phyloP scores from a whole-genome alignment of 2,888 invertebrate species.

The Ctena decussata region DNA sequence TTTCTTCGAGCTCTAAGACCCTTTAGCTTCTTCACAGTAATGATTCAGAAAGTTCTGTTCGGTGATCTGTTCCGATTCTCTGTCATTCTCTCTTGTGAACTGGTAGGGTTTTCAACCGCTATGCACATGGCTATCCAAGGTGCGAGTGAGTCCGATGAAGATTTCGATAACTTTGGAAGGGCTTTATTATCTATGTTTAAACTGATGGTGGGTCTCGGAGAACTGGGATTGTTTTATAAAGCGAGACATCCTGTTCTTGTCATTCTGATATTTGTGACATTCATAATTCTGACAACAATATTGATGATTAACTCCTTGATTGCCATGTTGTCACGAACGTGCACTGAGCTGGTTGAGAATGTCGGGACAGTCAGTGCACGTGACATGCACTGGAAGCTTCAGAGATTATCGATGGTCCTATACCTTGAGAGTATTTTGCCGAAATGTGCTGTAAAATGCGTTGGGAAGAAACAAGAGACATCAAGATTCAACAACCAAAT shows the following conservation, averaged over 20 bases:
- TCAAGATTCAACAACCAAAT: conserved; percentile 34
- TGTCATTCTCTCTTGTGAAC: conserved; percentile 68
- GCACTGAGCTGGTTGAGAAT: conserved; percentile 66
- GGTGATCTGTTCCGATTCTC: conserved; percentile 71
- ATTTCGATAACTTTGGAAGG: conserved; percentile 50
- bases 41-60: conserved; percentile 73
- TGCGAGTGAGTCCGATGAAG: conserved; percentile 25
- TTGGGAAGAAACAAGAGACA: conserved; percentile 23
- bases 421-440: conserved; percentile 64
- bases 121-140: conserved; percentile 73
- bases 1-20: conserved; percentile 70
- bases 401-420: conserved; percentile 61
- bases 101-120: conserved; percentile 73
- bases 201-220: conserved; percentile 74
- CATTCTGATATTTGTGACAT: conserved; percentile 64
- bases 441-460: conserved; percentile 8
- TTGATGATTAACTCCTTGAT: conserved; percentile 75
- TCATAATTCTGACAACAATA: conserved; percentile 71
- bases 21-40: conserved; percentile 79
- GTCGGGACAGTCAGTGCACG: conserved; percentile 46
- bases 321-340: conserved; percentile 75
- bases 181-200: conserved; percentile 73
- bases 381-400: conserved; percentile 64
- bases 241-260: conserved; percentile 67
- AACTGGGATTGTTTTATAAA: conserved; percentile 55